These are phyloP conservation scores for Drosophila funebris DNA, from an alignment of 1,140 invertebrate species.

Conservation along the genomic window DNA sequence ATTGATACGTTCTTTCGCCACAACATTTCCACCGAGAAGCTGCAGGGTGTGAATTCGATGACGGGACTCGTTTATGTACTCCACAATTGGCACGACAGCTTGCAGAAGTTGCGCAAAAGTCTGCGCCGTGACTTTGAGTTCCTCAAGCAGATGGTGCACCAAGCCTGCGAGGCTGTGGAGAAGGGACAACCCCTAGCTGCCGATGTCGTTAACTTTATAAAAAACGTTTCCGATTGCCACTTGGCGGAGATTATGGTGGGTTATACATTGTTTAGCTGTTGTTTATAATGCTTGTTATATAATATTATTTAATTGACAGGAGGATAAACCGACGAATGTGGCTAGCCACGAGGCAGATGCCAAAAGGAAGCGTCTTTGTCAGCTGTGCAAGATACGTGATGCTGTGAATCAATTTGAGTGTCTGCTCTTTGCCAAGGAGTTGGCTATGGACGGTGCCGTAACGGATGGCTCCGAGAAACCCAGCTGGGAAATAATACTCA, in stretches of 20 bases:
- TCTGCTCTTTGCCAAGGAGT: slow-evolving; percentile 83
- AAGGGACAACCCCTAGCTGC: slow-evolving; percentile 2
- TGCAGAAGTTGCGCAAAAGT: slow-evolving; percentile 15
- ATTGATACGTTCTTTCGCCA: slow-evolving; percentile 47
- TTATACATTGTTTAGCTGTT: not conserved
- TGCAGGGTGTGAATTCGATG: slow-evolving; percentile 40
- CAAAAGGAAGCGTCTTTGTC: slow-evolving; percentile 45
- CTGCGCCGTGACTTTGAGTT: slow-evolving; percentile 43
- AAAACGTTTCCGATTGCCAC: slow-evolving; percentile 88
- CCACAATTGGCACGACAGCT: slow-evolving; percentile 50
- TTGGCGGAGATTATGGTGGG: slow-evolving; percentile 84
- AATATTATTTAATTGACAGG: slow-evolving; percentile 17
- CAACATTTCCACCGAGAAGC: slow-evolving; percentile 40
- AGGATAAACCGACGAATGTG: slow-evolving; percentile 37
- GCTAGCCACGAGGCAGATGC: not conserved
- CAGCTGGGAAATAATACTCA: slow-evolving; percentile 62
- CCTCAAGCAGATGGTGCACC: slow-evolving; percentile 29
- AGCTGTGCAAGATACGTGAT: slow-evolving; percentile 84
- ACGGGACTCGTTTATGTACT: slow-evolving; percentile 52
- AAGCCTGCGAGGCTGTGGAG: slow-evolving; percentile 38
- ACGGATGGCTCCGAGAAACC: slow-evolving; percentile 84
- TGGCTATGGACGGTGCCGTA: slow-evolving; percentile 71
- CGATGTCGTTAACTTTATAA: slow-evolving; percentile 83
- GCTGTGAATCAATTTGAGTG: slow-evolving; percentile 86
- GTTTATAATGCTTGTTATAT: too few relatives aligned